A percentile compares a stretch with the other conserved stretches of the same genome.
These are phyloP conservation scores for Phrynosoma blainvillii DNA, from an alignment of 2,113 vertebrate genomes.

Conservation along the genomic window DNA sequence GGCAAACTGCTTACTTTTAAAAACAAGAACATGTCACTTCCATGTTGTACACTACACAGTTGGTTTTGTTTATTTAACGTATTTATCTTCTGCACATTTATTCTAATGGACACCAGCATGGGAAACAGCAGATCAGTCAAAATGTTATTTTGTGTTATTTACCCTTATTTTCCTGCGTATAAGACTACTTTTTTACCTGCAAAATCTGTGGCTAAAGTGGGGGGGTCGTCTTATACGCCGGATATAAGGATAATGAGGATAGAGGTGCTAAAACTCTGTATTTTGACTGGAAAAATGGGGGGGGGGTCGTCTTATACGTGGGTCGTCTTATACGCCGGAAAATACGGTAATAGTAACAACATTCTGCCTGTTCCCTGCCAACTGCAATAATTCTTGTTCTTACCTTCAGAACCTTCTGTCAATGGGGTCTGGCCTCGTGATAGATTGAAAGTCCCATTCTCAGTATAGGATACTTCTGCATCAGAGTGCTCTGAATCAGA, in stretches of 20 bases:
- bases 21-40: not conserved
- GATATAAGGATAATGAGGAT: no score
- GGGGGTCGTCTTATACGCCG: no score
- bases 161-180: no score
- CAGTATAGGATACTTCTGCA: slow-evolving; percentile 92
- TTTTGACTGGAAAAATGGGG: no score
- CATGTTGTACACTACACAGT: not conserved
- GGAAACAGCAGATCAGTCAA: not conserved
- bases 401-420: slow-evolving; percentile 96
- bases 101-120: not conserved
- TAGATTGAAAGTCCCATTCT: slow-evolving; percentile 94
- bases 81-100: not conserved
- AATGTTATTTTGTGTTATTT: not conserved
- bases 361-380: not conserved
- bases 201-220: no score
- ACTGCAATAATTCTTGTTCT: not conserved
- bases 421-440: slow-evolving; percentile 93
- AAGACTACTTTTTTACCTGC: no score
- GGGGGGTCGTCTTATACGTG: no score
- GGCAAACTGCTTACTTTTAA: not conserved
- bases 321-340: no score
- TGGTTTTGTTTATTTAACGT: not conserved
- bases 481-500: slow-evolving; percentile 96
- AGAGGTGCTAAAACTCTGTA: no score
- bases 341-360: not conserved